Evolutionary conservation across 1,140 invertebrate genomes (phyloP), one percentile per base, ranked within the genome.

Genomic region (Lethrus apterus): DNA sequence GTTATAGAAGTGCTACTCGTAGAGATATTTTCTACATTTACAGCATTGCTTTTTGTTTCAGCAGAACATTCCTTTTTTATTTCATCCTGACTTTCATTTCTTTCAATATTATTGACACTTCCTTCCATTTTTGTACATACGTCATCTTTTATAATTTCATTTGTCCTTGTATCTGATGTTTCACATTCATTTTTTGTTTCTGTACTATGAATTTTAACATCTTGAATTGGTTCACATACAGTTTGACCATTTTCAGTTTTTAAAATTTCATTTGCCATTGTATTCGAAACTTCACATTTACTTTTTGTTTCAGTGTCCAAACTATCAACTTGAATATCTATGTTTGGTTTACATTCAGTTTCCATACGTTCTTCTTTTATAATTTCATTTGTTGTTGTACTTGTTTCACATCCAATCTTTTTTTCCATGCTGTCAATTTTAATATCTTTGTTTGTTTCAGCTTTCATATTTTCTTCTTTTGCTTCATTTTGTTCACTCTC

Each of bases 391-490:
- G 15, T 15, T 7, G 5, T 26, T 11, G n/a, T 10, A 31, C 30
- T 11, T 11, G n/a, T 31, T 4, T 14, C 30, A 3, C 14, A 3
- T 4, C 10, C 30, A 36, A 15, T 2, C 13, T 5, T 36, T 15
- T 36, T 19, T 10, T 17, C 34, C 24, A n/a, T n/a, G 7, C n/a
- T n/a, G 24, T 7, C n/a, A 26, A 26, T n/a, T 13, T 36, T 36
- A 19, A 3, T 3, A 31, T 31, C 14, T 26, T 26, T 26, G 10
- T 10, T 26, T 26, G 23, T 14, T 31, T 31, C 7, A 15, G 18
- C n/a, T 36, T 36, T 19, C n/a, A 5, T 17, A 17, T 10, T 19
- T 36, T 36, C 34, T 19, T 36, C 34, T 36, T 4, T 36, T 7
- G 8, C 7, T 8, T 8, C 32, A 7, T 33, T 33, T 10, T 9